phyloP scores from a whole-genome alignment of 2,797 vertebrate genomes.

The Steatocranus sp. region DNA sequence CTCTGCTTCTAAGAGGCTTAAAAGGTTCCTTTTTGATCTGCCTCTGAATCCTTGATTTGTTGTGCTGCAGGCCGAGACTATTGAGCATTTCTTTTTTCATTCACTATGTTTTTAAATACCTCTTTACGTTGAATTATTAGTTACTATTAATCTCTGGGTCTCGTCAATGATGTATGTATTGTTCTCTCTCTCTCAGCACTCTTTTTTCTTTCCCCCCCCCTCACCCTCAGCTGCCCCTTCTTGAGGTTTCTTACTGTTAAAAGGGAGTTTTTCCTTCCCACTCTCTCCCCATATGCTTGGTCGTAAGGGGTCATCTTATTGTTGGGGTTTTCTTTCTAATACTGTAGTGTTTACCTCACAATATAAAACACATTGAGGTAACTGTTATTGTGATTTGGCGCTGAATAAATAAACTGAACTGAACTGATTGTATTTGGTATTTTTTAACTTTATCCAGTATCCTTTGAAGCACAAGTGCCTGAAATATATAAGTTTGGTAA shows the following conservation, averaged over 20 bases:
- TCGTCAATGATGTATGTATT: background rate
- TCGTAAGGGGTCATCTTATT: background rate
- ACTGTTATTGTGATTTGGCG: background rate
- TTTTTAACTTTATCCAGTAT: background rate
- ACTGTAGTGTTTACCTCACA: background rate
- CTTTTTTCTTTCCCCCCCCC: rapidly evolving
- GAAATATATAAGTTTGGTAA: background rate
- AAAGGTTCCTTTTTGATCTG: background rate
- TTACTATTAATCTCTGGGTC: background rate
- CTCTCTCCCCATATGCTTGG: background rate
- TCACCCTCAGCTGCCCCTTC: background rate
- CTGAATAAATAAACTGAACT: background rate
- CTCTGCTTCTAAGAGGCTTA: background rate
- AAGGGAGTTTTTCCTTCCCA: background rate
- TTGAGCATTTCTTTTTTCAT: background rate
- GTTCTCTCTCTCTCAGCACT: background rate
- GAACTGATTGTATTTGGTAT: background rate
- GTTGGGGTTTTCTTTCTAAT: background rate
- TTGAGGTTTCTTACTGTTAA: background rate
- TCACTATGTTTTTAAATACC: background rate
- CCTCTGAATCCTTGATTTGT: background rate
- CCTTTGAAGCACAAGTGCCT: background rate
- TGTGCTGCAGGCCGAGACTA: background rate
- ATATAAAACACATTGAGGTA: background rate
- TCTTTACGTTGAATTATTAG: background rate